Conservation (phyloP, 2,888 invertebrate species). For the Limnephilus marmoratus region DNA sequence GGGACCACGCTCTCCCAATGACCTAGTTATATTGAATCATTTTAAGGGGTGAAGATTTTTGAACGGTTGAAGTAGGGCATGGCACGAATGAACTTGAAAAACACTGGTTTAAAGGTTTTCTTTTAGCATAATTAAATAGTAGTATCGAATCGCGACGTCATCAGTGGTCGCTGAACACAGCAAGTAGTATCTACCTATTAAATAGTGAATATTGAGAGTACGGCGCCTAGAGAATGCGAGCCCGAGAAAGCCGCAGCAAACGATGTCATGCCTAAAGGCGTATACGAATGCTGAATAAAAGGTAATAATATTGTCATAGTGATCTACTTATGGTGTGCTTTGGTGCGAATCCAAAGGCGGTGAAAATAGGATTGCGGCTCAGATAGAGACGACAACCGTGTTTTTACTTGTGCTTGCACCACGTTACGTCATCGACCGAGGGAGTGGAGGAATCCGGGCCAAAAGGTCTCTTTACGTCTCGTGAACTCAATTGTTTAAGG, state of each 20-base stretch:
- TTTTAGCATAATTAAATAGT: background rate
- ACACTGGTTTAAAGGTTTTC: background rate
- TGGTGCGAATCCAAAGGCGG: slow-evolving; percentile 33
- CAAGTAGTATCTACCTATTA: background rate
- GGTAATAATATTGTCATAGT: slow-evolving; percentile 30
- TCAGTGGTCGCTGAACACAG: background rate
- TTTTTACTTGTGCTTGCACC: background rate
- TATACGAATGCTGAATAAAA: slow-evolving; percentile 38
- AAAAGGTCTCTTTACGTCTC: slow-evolving; percentile 2
- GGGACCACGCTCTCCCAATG: no score
- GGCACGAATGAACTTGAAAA: no score
- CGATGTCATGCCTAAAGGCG: slow-evolving; percentile 38
- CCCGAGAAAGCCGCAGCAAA: slow-evolving; percentile 28
- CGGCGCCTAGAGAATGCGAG: background rate
- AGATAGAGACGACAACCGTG: background rate
- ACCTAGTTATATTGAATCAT: no score
- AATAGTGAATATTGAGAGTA: background rate
- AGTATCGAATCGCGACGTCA: background rate
- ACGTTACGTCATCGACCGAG: background rate
- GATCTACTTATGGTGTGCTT: slow-evolving; percentile 32
- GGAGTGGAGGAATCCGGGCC: background rate
- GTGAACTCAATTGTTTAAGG: background rate
- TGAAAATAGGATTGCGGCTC: slow-evolving; percentile 11
- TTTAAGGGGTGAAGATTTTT: no score
- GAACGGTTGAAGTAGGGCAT: no score